Base-by-base conservation (phyloP, 2,888 invertebrate genomes). In the Pristionchus mayeri region DNA sequence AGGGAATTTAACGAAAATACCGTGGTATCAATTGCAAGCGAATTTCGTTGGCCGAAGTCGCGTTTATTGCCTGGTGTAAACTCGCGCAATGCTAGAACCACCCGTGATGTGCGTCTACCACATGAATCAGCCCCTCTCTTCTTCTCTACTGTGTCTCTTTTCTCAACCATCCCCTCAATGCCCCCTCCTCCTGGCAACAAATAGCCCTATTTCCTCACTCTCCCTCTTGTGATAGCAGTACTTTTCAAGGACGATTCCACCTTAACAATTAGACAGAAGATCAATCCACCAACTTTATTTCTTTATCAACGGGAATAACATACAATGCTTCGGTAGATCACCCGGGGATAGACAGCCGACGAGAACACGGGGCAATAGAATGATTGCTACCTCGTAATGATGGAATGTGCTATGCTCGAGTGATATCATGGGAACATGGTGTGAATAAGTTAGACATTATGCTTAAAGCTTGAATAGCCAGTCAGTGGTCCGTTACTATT, bases 221-320 rank as follows among this genome's bases (percentile, higher is more conserved):
- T n/a, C n/a, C n/a, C n/a, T n/a, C n/a, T n/a, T n/a, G n/a, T n/a
- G 44, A 71, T 71, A 71, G 71, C 21, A 24, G 40, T 71, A 71
- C 44, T 71, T 44, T 24, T 18, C 71, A 71, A 71, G 71, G 71
- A 71, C 40, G 13, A 24, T 24, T 71, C 24, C n/a, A 71, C 71
- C 71, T 71, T 34, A 63, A 63, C 63, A 63, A 44, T 44, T 44
- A 9, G 44, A 44, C 44, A n/a, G n/a, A n/a, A n/a, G n/a, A n/a
- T n/a, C n/a, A n/a, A n/a, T n/a, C n/a, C n/a, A n/a, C n/a, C n/a
- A n/a, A n/a, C n/a, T n/a, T n/a, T n/a, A n/a, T n/a, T n/a, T n/a
- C n/a, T n/a, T n/a, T n/a, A n/a, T n/a, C n/a, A n/a, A n/a, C n/a
- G n/a, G n/a, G n/a, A n/a, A n/a, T n/a, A n/a, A n/a, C n/a, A n/a